Base-by-base conservation (phyloP, 2,797 vertebrate species). In the Pseudochaenichthys georgianus region DNA sequence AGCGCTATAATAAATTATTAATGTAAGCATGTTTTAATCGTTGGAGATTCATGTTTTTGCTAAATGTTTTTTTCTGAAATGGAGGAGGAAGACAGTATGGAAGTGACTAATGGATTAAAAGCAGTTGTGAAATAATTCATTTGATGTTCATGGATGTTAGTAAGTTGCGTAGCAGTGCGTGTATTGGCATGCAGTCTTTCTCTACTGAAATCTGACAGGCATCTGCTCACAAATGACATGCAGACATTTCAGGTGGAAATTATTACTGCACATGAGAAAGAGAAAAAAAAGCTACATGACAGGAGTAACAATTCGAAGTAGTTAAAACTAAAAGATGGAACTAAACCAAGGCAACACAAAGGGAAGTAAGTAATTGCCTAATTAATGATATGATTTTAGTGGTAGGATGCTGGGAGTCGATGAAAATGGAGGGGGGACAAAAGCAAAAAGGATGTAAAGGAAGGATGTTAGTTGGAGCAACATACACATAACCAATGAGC, bases 401-500 rank as follows among this genome's bases (percentile, higher is more conserved):
- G 81, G 38, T 16, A 61, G 34, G 54, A 74, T 69, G 72, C 41
- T 48, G 50, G 46, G 68, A 76, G 43, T 41, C 70, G 84, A 77
- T 80, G 84, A 82, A 9, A 34, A 83, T 78, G 73, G 55, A 78
- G 62, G 42, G 23, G 83, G 84, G 13, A 54, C 70, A 38, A 80
- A 52, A 59, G 17, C 21, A 23, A 65, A 79, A 52, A 57, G 60
- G 80, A 75, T 57, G 53, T 70, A 43, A 31, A 65, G 80, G 82
- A 85, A 88, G 86, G 90, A 91, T 92, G 96, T 96, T 96, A 98
- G 96, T 97, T 97, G 94, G 94, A 95, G 95, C 96, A 96, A 99
- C 98, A 99, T 99, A 99, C 98, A 99, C 98, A 99, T 99, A 99
- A 98, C 98, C 98, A 97, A 99, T 99, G 96, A 99, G 93, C 85